phyloP scores from a whole-genome alignment of 2,888 invertebrate genomes.

The Miltochrista miniata region DNA sequence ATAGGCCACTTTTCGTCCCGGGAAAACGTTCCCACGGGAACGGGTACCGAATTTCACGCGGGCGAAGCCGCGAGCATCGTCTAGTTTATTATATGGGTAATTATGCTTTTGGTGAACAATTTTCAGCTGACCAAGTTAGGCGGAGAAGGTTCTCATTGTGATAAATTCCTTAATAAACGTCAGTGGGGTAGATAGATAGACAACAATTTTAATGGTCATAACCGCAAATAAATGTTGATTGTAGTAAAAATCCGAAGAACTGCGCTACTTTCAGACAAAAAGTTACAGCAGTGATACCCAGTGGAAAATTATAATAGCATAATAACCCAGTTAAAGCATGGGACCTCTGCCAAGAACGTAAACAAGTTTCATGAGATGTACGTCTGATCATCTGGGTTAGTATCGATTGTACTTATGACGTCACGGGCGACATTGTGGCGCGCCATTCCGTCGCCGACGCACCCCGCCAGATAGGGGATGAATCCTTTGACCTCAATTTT shows the following conservation, averaged over 20 bases:
- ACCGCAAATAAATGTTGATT: too few species aligned
- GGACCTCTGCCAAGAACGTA: conserved; percentile 34
- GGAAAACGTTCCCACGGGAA: too few species aligned
- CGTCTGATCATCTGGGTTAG: conserved; percentile 56
- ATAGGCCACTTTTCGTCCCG: too few species aligned
- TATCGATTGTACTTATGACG: conserved; percentile 64
- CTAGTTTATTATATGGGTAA: too few species aligned
- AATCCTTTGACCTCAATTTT: conserved; percentile 59
- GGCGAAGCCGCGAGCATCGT: too few species aligned
- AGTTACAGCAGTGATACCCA: conserved; percentile 4
- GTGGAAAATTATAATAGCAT: neutral
- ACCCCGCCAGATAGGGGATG: conserved; percentile 56
- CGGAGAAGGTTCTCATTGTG: too few species aligned
- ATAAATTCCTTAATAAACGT: conserved; percentile 2
- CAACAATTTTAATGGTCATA: conserved; percentile 9
- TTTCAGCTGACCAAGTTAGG: too few species aligned
- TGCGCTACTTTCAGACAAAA: too few species aligned
- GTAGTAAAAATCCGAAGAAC: too few species aligned
- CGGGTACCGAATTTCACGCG: too few species aligned
- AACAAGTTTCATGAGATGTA: conserved; percentile 25
- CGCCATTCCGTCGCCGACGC: conserved; percentile 68
- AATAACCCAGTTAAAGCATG: conserved; percentile 6
- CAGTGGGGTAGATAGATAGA: too few species aligned
- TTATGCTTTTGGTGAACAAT: too few species aligned
- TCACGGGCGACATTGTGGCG: conserved; percentile 66